Evolutionary conservation across 2,797 vertebrate species (phyloP).

Genomic region (Pipistrellus nathusii): DNA sequence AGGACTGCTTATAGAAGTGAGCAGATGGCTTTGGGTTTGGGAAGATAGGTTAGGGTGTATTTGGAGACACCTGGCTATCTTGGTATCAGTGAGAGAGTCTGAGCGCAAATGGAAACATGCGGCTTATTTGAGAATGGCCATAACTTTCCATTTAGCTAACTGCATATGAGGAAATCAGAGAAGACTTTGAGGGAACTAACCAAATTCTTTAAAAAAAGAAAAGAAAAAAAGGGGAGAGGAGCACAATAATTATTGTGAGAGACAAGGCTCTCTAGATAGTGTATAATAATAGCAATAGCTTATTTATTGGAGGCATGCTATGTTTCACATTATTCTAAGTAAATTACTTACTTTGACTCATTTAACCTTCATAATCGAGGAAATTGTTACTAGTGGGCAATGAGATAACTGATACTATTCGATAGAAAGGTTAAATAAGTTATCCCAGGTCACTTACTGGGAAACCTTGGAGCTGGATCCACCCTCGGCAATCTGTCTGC

Average conservation of each 20-base stretch:
- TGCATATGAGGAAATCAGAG: conserved; percentile 50
- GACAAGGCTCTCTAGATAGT: background rate
- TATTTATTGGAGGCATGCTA: background rate
- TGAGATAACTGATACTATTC: conserved; percentile 3
- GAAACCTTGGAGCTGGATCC: background rate
- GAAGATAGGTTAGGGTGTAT: background rate
- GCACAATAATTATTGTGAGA: background rate
- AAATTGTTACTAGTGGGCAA: background rate
- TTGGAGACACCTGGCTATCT: background rate
- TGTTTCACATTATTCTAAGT: conserved; percentile 12
- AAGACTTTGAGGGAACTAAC: conserved; percentile 58
- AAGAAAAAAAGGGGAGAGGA: background rate
- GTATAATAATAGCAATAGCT: background rate
- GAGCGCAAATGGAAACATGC: background rate
- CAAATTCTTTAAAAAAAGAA: conserved; percentile 14
- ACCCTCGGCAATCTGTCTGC: background rate
- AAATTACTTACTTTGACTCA: conserved; percentile 37
- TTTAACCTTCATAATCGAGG: background rate
- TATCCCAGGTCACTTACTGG: background rate
- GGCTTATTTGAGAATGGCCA: background rate
- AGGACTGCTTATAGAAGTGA: background rate
- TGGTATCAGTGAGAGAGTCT: background rate
- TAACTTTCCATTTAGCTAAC: background rate
- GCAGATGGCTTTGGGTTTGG: background rate
- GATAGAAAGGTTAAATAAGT: conserved; percentile 12